Evolutionary conservation across 1,140 invertebrate species (phyloP).

Genomic region (Drosophila nigrodunni): DNA sequence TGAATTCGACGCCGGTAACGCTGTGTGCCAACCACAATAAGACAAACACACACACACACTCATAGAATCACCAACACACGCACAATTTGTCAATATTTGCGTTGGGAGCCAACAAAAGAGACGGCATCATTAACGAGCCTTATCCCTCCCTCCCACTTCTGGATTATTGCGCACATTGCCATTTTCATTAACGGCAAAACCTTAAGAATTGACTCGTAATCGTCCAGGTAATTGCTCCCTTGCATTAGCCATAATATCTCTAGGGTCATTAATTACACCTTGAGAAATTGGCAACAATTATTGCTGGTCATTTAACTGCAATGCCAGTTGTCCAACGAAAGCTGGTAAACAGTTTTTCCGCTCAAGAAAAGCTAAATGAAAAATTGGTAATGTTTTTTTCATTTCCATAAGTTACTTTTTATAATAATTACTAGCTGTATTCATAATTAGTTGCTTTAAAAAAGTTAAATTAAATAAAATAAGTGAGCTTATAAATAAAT

Average conservation of each 20-base stretch:
- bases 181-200: conserved; percentile 20
- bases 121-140: conserved; percentile 31
- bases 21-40: conserved; percentile 49
- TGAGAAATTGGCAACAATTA: conserved; percentile 2
- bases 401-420: background rate
- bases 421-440: no score
- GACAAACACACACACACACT: conserved; percentile 25
- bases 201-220: conserved; percentile 16
- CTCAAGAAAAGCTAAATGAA: background rate
- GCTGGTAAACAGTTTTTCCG: background rate
- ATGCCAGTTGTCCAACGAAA: background rate
- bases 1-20: conserved; percentile 38
- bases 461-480: no score
- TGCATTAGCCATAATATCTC: conserved; percentile 21
- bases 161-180: conserved; percentile 5
- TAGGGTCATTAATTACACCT: conserved; percentile 28
- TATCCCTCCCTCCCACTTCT: background rate
- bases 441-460: no score
- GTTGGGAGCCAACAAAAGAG: conserved; percentile 25
- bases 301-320: conserved; percentile 3
- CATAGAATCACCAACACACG: conserved; percentile 1
- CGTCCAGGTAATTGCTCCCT: conserved; percentile 21
- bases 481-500: no score
- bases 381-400: background rate
- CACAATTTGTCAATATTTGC: conserved; percentile 58